These are phyloP conservation scores for Dorcus parallelipipedus DNA, from an alignment of 2,888 invertebrate species.

Conservation along the genomic window DNA sequence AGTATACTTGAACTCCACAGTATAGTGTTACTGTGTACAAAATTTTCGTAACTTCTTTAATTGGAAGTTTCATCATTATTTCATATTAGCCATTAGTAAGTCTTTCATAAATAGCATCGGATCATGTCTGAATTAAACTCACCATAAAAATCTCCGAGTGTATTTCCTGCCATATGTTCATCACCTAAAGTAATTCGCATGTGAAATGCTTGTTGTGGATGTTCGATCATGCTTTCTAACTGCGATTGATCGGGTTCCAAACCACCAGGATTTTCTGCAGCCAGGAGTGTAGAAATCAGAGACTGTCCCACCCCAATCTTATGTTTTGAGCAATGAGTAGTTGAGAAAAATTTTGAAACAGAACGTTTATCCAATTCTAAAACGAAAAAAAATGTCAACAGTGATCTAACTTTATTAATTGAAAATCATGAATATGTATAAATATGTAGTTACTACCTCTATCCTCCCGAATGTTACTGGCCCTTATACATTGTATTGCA, in stretches of 20 bases:
- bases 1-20: no score
- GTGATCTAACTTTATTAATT: neutral
- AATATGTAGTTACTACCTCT: conserved; percentile 3
- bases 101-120: neutral
- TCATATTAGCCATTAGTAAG: neutral
- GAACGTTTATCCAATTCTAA: conserved; percentile 15
- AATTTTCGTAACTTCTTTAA: neutral
- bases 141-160: conserved; percentile 46
- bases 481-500: conserved; percentile 40
- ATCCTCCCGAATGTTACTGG: conserved; percentile 17
- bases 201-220: conserved; percentile 39
- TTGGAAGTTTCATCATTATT: neutral
- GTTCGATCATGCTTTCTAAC: conserved; percentile 34
- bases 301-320: conserved; percentile 31
- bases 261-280: conserved; percentile 39
- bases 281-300: conserved; percentile 30
- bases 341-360: conserved; percentile 22
- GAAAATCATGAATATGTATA: neutral
- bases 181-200: conserved; percentile 45
- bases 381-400: neutral
- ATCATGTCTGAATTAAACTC: conserved; percentile 5
- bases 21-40: no score
- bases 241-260: conserved; percentile 38
- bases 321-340: conserved; percentile 30
- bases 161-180: conserved; percentile 36